Evolutionary conservation across 2,797 vertebrate species (phyloP).

Genomic region (Paedocypris micromegethes): DNA sequence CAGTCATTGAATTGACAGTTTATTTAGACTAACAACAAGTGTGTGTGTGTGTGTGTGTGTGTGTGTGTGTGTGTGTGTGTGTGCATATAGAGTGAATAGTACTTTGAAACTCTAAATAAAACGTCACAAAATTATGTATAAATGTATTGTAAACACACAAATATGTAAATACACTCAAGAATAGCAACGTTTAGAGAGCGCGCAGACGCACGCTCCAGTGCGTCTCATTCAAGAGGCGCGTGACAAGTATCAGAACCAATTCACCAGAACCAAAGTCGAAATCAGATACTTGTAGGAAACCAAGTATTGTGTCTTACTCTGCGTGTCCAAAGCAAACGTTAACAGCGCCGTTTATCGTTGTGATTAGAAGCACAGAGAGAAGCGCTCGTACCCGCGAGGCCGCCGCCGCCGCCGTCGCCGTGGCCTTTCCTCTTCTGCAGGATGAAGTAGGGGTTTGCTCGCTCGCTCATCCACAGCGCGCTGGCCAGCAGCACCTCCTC

Average conservation of each 20-base stretch:
- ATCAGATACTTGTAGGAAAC: no score
- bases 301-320: neutral
- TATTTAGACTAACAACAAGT: no score
- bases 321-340: neutral
- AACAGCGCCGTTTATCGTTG: neutral
- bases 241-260: neutral
- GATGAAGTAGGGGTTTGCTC: constrained; percentile 95
- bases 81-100: no score
- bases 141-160: no score
- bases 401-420: constrained; percentile 86
- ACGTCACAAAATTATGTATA: no score
- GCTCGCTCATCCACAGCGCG: constrained; percentile 92
- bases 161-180: neutral
- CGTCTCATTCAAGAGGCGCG: neutral
- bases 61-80: no score
- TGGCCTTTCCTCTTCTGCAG: constrained; percentile 93
- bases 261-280: no score
- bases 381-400: constrained; percentile 76
- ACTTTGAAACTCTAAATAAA: no score
- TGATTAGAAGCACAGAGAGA: neutral
- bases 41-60: no score
- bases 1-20: no score
- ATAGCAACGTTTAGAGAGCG: neutral
- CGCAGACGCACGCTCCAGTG: constrained; percentile 1
- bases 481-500: constrained; percentile 93